Evolutionary conservation across 2,797 vertebrate species (phyloP), one percentile per base, ranked within the genome.

Genomic region (Chelon labrosus): DNA sequence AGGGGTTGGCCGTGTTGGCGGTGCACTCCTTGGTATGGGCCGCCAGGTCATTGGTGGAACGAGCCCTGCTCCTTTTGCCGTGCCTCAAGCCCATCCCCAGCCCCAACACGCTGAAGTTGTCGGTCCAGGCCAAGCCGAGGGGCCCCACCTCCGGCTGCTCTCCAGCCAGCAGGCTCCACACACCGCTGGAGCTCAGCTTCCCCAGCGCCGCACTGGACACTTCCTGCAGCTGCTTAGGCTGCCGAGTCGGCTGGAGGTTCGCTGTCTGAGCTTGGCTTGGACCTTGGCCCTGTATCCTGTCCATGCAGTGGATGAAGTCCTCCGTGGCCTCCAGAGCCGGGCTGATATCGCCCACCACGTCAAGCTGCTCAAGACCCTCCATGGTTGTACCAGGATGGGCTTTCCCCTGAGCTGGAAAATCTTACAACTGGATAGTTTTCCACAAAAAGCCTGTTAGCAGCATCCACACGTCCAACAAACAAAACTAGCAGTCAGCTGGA

Each of bases 261-360:
- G 82, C 79, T 5, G 70, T 84, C 2, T 93, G 92, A 3, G 93
- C 92, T 47, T 94, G 94, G 64, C 93, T 91, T 51, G 94, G 93
- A 19, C 85, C 83, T 75, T 96, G 95, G 60, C 95, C 90, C 35
- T 96, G 95, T n/a, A 87, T 89, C 52, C 88, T 92, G 49, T 97
- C 97, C 72, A 98, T 95, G 80, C 95, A 96, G 85, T 95, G 95
- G 75, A 98, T 95, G 82, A 98, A 98, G 80, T 99, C 98, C 87
- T 99, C 98, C 0, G 98, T 99, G 64, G 96, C 98, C 92, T 99
- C 98, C 76, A 98, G 91, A 77, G 98, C 98, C 0, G 98, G 98
- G 90, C 98, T 99, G 83, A 99, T 96, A 73, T 98, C 96, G 67
- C 97, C 97, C 31, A 97, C 96, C 80, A 88, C 75, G 56, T 95